phyloP scores from a whole-genome alignment of 2,113 vertebrate species.

The Lophura nycthemera region DNA sequence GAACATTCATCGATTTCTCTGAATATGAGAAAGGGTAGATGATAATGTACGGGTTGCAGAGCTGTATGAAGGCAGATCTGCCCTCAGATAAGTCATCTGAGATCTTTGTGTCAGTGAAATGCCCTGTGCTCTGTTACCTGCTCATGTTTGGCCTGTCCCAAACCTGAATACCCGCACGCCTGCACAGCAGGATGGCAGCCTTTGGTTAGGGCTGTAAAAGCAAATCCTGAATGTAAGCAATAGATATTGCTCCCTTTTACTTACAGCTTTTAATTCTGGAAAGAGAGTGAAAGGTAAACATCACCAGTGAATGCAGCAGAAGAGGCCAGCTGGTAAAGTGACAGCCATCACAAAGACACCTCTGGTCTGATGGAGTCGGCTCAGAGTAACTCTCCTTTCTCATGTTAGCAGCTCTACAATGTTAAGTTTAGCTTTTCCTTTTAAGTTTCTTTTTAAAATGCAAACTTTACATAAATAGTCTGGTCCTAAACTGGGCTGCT shows the following conservation, averaged over 20 bases:
- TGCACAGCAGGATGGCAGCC: not conserved
- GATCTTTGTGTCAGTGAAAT: not conserved
- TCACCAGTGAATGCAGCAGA: not conserved
- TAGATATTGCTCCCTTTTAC: not conserved
- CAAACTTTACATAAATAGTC: not conserved
- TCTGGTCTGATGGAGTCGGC: not conserved
- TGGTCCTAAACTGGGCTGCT: not conserved
- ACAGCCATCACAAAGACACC: not conserved
- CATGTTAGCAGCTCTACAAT: not conserved
- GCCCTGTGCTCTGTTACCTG: not conserved
- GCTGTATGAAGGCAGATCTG: not conserved
- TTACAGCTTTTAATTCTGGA: not conserved
- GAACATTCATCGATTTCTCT: not conserved
- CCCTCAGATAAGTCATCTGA: not conserved
- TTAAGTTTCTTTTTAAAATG: not conserved
- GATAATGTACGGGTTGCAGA: not conserved
- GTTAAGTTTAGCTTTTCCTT: not conserved
- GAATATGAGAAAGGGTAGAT: not conserved
- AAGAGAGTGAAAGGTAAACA: not conserved
- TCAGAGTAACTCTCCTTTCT: not conserved
- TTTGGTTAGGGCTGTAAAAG: not conserved
- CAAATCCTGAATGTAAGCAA: not conserved
- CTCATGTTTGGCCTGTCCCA: not conserved
- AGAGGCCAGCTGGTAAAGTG: not conserved
- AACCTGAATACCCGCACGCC: not conserved